Conservation (phyloP, 2,888 invertebrate species). For the Lasioglossum pauxillum region DNA sequence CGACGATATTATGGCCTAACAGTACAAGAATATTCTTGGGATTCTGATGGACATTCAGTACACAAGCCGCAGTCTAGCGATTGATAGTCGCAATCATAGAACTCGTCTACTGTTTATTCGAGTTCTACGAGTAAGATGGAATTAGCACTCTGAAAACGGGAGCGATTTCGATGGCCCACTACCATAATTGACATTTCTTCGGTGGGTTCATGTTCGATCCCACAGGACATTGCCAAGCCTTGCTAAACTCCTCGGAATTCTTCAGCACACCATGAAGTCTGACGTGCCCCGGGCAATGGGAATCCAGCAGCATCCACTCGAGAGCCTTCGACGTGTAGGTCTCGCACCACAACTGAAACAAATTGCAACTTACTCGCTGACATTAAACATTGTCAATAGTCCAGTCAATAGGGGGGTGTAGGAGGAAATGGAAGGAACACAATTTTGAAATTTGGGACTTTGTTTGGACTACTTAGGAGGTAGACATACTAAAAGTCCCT, state of each 20-base stretch:
- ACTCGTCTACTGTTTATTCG: neutral
- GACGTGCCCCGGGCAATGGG: conserved; percentile 90
- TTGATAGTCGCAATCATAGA: neutral
- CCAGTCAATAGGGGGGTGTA: too few species aligned
- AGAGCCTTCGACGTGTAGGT: conserved; percentile 88
- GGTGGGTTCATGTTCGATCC: conserved; percentile 87
- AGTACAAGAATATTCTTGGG: too few species aligned
- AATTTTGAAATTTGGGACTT: too few species aligned
- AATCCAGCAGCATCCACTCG: conserved; percentile 88
- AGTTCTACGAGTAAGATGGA: neutral
- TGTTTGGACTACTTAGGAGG: too few species aligned
- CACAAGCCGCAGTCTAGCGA: too few species aligned
- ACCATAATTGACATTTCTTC: conserved; percentile 85
- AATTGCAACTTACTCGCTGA: neutral
- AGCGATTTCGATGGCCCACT: neutral
- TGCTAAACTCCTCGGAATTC: conserved; percentile 90
- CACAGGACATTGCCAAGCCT: conserved; percentile 85
- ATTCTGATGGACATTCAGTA: too few species aligned
- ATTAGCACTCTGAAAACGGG: neutral
- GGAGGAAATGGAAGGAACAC: too few species aligned
- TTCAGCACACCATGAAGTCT: conserved; percentile 89
- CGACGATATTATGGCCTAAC: too few species aligned
- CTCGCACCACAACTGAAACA: conserved; percentile 93
- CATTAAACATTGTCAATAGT: neutral
- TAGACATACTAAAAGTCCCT: too few species aligned